Percentiles rank a stretch among this genome's conserved stretches.
Evolutionary conservation across 2,888 invertebrate species (phyloP).

Genomic region (Lasioglossum malachurum): DNA sequence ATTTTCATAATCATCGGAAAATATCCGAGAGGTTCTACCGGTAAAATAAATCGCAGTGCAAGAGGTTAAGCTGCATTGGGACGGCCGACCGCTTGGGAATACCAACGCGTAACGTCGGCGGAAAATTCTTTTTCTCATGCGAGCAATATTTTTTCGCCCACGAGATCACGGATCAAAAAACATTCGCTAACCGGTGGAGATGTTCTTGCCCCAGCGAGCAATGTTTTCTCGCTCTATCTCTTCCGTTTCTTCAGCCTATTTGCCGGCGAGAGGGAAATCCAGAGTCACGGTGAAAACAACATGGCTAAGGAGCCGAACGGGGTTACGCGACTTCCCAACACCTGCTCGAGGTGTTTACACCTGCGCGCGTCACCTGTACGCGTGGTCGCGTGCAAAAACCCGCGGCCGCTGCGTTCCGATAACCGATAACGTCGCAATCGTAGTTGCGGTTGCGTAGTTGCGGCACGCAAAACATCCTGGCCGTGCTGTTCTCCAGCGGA

Average conservation of each 20-base stretch:
- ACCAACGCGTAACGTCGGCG: neutral
- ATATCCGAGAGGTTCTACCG: neutral
- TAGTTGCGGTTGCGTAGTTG: neutral
- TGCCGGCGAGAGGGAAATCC: constrained; percentile 74
- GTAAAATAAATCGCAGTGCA: neutral
- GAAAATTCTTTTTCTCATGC: neutral
- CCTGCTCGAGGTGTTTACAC: constrained; percentile 52
- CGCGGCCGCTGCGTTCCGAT: neutral
- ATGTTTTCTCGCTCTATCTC: constrained; percentile 33
- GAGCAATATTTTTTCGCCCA: neutral
- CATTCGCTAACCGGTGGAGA: neutral
- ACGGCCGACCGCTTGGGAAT: neutral
- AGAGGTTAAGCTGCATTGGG: neutral
- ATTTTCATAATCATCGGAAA: neutral
- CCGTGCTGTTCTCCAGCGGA: neutral
- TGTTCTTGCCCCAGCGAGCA: neutral
- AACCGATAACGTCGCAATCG: constrained; percentile 21
- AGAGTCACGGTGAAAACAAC: constrained; percentile 71
- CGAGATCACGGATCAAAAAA: neutral
- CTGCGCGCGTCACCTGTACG: constrained; percentile 46
- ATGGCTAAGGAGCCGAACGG: constrained; percentile 30
- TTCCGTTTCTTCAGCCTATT: constrained; percentile 69
- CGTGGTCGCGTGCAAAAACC: constrained; percentile 4
- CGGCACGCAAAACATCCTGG: neutral
- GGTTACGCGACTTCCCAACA: constrained; percentile 50